Evolutionary conservation across 2,113 vertebrate species (phyloP).

Genomic region (Gadus macrocephalus): DNA sequence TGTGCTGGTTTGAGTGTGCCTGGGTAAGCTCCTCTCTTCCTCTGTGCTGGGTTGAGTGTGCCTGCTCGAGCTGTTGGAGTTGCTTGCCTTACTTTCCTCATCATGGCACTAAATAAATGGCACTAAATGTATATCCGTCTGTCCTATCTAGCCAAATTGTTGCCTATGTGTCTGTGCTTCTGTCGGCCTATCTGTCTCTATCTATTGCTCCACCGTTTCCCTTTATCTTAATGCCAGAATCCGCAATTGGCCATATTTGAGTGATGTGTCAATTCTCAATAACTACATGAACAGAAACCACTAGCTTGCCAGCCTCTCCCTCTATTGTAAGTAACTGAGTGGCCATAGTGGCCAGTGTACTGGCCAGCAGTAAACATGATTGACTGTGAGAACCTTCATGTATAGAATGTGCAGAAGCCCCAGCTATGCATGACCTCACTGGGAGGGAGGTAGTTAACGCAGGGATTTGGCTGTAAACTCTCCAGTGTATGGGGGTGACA

Average conservation of each 20-base stretch:
- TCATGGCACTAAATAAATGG: neutral
- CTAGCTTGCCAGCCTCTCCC: too few relatives aligned
- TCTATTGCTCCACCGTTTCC: constrained; percentile 25
- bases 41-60: neutral
- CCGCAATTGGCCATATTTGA: too few relatives aligned
- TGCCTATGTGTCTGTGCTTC: constrained; percentile 11
- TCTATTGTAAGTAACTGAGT: too few relatives aligned
- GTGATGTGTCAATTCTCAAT: too few relatives aligned
- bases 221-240: too few relatives aligned
- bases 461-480: constrained; percentile 1
- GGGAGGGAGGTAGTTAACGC: neutral
- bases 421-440: constrained; percentile 13
- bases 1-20: too few relatives aligned
- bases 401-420: constrained; percentile 11
- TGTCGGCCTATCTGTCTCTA: neutral
- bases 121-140: neutral
- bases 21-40: neutral
- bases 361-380: constrained; percentile 8
- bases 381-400: constrained; percentile 18
- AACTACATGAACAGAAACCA: too few relatives aligned
- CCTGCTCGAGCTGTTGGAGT: too few relatives aligned
- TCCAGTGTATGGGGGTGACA: neutral
- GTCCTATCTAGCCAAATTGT: constrained; percentile 13
- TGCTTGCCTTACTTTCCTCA: too few relatives aligned
- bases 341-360: too few relatives aligned